phyloP scores from a whole-genome alignment of 2,113 vertebrate species.

The Poeciliopsis prolifica region DNA sequence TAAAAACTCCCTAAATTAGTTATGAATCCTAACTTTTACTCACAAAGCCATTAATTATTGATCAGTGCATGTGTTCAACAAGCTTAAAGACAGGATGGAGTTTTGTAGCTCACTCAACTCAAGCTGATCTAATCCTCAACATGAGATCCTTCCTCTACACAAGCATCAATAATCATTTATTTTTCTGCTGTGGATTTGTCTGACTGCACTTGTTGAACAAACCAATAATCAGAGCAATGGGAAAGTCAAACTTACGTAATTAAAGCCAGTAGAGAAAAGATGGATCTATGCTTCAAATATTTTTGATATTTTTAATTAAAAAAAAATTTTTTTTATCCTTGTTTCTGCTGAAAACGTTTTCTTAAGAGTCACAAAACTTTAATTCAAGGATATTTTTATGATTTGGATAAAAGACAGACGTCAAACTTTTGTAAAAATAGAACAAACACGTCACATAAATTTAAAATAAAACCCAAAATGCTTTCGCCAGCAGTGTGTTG shows the following conservation, averaged over 20 bases:
- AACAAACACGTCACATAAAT: no score
- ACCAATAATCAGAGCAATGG: neutral
- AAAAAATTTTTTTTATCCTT: no score
- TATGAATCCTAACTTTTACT: slow-evolving; percentile 43
- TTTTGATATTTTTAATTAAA: no score
- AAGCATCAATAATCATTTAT: no score
- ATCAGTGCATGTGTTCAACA: slow-evolving; percentile 36
- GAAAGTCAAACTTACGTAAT: neutral
- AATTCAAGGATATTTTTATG: no score
- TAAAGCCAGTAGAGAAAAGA: neutral
- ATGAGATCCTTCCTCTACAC: neutral
- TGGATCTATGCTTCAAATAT: neutral
- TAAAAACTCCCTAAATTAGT: slow-evolving; percentile 50
- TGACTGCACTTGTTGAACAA: neutral
- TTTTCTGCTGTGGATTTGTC: neutral
- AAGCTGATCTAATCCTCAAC: neutral
- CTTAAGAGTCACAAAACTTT: no score
- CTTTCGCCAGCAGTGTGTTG: no score
- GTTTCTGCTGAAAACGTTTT: no score
- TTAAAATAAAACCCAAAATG: no score
- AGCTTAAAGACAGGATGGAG: slow-evolving; percentile 1
- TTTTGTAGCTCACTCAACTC: neutral
- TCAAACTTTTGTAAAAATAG: no score
- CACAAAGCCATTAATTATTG: slow-evolving; percentile 45
- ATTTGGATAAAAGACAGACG: no score